phyloP scores from a whole-genome alignment of 2,888 invertebrate species.

The Helobdella robusta region DNA sequence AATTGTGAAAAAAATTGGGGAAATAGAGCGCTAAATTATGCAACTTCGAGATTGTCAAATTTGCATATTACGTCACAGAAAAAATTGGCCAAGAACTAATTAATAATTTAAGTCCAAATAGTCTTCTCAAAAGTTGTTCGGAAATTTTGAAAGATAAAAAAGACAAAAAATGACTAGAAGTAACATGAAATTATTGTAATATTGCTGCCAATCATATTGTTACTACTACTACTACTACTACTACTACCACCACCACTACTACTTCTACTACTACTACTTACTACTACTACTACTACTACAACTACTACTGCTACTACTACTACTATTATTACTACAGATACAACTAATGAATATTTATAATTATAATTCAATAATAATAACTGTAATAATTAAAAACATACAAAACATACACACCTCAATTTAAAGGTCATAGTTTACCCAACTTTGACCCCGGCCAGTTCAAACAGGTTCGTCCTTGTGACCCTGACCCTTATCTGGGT shows the following conservation, averaged over 20 bases:
- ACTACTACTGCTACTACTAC: conserved; percentile 6
- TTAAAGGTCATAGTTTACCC: conserved; percentile 82
- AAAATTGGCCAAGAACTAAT: too few relatives aligned
- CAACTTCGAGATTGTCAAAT: too few relatives aligned
- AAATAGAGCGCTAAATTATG: too few relatives aligned
- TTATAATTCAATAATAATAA: too few relatives aligned
- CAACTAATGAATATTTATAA: neutral
- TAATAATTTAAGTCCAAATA: too few relatives aligned
- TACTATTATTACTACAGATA: neutral
- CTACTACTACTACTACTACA: conserved; percentile 2
- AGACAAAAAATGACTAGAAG: too few relatives aligned
- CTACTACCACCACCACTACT: neutral
- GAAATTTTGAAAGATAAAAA: too few relatives aligned
- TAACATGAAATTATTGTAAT: neutral
- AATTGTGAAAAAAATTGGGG: too few relatives aligned
- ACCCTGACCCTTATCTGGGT: conserved; percentile 5
- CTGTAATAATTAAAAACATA: too few relatives aligned
- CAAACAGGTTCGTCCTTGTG: neutral
- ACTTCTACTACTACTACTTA: conserved; percentile 1
- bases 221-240: neutral
- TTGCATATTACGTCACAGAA: too few relatives aligned
- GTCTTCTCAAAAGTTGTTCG: too few relatives aligned
- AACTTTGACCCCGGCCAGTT: neutral
- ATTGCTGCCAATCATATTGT: neutral
- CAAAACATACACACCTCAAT: too few relatives aligned